Base-by-base conservation (phyloP, 2,888 invertebrate genomes). In the Morpho achilles region DNA sequence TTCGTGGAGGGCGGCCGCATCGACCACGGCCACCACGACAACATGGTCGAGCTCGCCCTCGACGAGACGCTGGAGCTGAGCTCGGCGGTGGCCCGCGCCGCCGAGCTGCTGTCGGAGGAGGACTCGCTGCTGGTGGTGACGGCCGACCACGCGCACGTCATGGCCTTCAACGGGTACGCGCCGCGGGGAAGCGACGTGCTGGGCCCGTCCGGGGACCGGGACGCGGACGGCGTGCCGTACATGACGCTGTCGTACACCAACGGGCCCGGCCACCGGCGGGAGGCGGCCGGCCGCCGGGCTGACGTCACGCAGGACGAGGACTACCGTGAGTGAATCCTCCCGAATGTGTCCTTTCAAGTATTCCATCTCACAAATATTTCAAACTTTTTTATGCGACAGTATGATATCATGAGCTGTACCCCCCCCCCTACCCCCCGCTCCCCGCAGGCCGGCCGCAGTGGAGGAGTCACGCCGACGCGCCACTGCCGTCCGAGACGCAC, bases 71-170 rank as follows among this genome's bases (percentile, higher is more conserved):
- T 94, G 0, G 93, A 94, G 71, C 84, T 95, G 69, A 91, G 93
- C 63, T 81, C 85, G 10, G 94, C 96, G 41, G 88, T 94, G 46
- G 65, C 60, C 45, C 77, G 78, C 53, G 84, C 96, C 4, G 69
- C 87, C 23, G 71, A 63, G 53, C 77, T 84, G 60, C 71, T 84
- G 16, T 54, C 81, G 47, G 84, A 84, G 40, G 84, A 93, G 0
- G 96, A 97, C 62, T 96, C 97, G 0, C 83, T 97, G 46, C 91
- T 96, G 8, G 92, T 97, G 22, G 96, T 95, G 40, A 95, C 95
- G 0, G 90, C 95, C 0, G 96, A 96, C 82, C 96, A 96, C 76
- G 92, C 95, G 0, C 96, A 96, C 77, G 93, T 93, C 0, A 93
- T 96, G 91, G 87, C 92, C 39, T 83, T 93, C 65, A 92, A 91